A percentile compares a stretch with the other conserved stretches of the same genome.
Conservation (phyloP, 2,888 invertebrate species). For the Trissolcus japonicus region DNA sequence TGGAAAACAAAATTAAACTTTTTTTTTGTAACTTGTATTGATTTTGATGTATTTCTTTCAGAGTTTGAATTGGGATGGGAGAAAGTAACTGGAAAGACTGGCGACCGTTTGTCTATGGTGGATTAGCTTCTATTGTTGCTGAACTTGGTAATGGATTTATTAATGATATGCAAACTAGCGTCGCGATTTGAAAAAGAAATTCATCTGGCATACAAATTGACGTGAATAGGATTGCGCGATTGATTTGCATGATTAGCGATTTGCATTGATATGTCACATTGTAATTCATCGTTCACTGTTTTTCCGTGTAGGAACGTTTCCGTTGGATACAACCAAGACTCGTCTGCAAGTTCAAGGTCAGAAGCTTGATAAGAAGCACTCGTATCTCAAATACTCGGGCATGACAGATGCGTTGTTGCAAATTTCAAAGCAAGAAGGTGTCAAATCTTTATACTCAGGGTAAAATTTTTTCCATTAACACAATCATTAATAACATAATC, state of each 20-base stretch:
- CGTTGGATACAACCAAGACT: slow-evolving; percentile 97
- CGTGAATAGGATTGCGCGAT: not conserved
- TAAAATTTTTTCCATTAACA: slow-evolving; percentile 69
- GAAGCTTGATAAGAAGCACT: slow-evolving; percentile 85
- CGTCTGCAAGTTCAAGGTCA: slow-evolving; percentile 96
- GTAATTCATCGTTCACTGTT: slow-evolving; percentile 9
- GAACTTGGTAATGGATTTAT: slow-evolving; percentile 86
- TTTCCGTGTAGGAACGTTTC: slow-evolving; percentile 87
- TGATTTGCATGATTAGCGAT: slow-evolving; percentile 12
- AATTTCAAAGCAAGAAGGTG: slow-evolving; percentile 91
- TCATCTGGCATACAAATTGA: not conserved
- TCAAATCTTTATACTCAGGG: slow-evolving; percentile 91
- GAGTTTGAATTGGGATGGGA: slow-evolving; percentile 79
- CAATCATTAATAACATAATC: not conserved
- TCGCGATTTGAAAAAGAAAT: not conserved
- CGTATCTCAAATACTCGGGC: slow-evolving; percentile 88
- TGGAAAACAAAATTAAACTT: not conserved
- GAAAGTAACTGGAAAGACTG: slow-evolving; percentile 91
- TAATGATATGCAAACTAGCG: not conserved
- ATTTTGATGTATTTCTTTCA: slow-evolving; percentile 20
- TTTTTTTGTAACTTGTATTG: not conserved
- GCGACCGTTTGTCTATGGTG: slow-evolving; percentile 96
- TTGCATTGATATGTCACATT: not conserved
- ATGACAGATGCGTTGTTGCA: slow-evolving; percentile 94
- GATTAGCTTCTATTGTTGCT: slow-evolving; percentile 93